phyloP scores from a whole-genome alignment of 2,888 invertebrate genomes.

The Monoplex corrugatus region DNA sequence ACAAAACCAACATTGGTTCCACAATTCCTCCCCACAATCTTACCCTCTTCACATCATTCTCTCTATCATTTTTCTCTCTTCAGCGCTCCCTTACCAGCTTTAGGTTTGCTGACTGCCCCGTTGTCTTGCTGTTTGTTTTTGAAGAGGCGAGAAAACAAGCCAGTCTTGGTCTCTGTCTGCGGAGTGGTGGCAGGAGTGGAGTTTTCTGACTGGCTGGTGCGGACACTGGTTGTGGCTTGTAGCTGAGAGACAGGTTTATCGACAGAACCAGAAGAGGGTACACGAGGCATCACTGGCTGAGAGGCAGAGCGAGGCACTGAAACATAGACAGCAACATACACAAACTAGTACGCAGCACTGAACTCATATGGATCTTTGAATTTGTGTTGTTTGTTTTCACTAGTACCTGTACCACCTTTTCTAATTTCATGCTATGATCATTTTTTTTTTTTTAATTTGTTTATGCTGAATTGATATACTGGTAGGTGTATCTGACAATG shows the following conservation, averaged over 20 bases:
- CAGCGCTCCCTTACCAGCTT: neutral
- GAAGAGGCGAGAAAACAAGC: slow-evolving; percentile 79
- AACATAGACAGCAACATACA: too few relatives aligned
- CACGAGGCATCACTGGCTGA: slow-evolving; percentile 65
- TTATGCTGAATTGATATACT: too few relatives aligned
- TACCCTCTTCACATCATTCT: neutral
- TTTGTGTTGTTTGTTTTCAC: too few relatives aligned
- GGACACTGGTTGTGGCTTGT: slow-evolving; percentile 52
- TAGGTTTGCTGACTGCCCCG: slow-evolving; percentile 27
- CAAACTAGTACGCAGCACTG: neutral
- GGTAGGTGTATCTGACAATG: too few relatives aligned
- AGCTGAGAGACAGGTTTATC: slow-evolving; percentile 55
- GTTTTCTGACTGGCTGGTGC: slow-evolving; percentile 54
- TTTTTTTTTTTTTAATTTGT: too few relatives aligned
- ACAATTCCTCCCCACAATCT: neutral
- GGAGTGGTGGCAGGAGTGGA: slow-evolving; percentile 54
- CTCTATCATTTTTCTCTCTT: neutral
- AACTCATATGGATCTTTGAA: too few relatives aligned
- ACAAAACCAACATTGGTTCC: neutral
- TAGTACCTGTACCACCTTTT: too few relatives aligned
- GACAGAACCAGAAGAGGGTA: slow-evolving; percentile 56
- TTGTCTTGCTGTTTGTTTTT: slow-evolving; percentile 61
- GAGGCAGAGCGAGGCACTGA: slow-evolving; percentile 71
- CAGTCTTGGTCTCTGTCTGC: slow-evolving; percentile 70
- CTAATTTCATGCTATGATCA: too few relatives aligned